Evolutionary conservation across 1,140 invertebrate genomes (phyloP).

Genomic region (Anastrepha ludens): DNA sequence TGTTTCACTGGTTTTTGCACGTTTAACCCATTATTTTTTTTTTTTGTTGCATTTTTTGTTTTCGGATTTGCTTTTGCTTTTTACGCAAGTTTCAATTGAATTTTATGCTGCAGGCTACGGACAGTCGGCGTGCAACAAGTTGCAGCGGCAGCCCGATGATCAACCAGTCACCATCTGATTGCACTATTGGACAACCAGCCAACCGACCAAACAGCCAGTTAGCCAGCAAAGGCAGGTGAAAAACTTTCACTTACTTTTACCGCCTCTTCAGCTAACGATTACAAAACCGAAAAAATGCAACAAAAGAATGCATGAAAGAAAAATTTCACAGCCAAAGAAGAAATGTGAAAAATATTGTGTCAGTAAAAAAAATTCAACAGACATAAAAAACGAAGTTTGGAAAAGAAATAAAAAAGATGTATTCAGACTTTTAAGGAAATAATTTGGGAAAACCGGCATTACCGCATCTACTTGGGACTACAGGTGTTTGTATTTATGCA

Average conservation of each 20-base stretch:
- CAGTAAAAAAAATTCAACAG: neutral
- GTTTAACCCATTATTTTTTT: constrained; percentile 24
- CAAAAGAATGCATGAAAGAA: neutral
- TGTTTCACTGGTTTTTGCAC: neutral
- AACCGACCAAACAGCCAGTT: neutral
- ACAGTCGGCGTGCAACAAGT: neutral
- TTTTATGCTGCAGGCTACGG: constrained; percentile 19
- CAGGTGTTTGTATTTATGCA: neutral
- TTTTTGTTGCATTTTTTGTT: neutral
- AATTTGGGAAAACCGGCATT: constrained; percentile 43
- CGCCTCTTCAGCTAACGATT: constrained; percentile 40
- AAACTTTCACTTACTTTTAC: constrained; percentile 38
- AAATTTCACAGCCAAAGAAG: constrained; percentile 19
- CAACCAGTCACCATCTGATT: constrained; percentile 4
- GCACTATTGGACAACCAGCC: neutral
- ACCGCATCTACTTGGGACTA: neutral
- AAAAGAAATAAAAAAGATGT: neutral
- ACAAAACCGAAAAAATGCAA: constrained; percentile 44
- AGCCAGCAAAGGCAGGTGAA: neutral
- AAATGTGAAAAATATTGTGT: constrained; percentile 21
- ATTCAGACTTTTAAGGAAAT: constrained; percentile 30
- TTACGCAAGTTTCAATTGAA: constrained; percentile 23
- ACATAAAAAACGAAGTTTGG: neutral
- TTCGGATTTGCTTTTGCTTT: neutral
- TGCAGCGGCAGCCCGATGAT: constrained; percentile 18